Evolutionary conservation across 30 jellyfish, hydroid and myxozoan genomes (phyloP).

Genomic region (Chironex yamaguchii): DNA sequence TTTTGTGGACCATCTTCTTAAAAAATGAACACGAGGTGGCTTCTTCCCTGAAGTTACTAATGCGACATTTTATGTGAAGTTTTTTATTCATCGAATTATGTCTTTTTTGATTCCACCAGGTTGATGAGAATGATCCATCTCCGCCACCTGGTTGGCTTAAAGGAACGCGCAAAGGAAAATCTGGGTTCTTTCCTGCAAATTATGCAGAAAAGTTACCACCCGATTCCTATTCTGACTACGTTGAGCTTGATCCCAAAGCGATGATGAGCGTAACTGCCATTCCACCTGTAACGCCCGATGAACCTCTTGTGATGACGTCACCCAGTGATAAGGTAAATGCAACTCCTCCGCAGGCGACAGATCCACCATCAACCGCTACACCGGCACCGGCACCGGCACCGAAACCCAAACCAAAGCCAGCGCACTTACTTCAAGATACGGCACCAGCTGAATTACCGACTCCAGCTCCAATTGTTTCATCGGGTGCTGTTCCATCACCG

Average conservation of each 20-base stretch:
- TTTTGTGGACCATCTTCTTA: too few relatives aligned
- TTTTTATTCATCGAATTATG: not conserved
- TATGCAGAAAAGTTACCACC: conserved; percentile 81
- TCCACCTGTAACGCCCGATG: not conserved
- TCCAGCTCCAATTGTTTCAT: conserved; percentile 1
- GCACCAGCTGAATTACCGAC: conserved; percentile 18
- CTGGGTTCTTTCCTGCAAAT: conserved; percentile 90
- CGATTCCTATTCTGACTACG: conserved; percentile 88
- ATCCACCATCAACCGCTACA: not conserved
- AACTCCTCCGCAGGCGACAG: conserved; percentile 34
- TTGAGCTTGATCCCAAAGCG: conserved; percentile 90
- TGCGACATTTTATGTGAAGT: too few relatives aligned
- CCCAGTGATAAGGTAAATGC: conserved; percentile 47
- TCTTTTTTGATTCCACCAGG: conserved; percentile 73
- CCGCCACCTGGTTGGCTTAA: conserved; percentile 97
- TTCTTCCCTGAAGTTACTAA: too few relatives aligned
- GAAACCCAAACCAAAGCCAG: conserved; percentile 50
- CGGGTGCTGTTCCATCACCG: not conserved
- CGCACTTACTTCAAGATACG: conserved; percentile 10
- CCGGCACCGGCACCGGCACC: conserved; percentile 28
- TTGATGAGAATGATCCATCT: conserved; percentile 79
- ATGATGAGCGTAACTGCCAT: conserved; percentile 7
- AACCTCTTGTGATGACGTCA: not conserved
- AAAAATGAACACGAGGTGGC: too few relatives aligned
- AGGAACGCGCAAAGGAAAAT: conserved; percentile 78